Evolutionary conservation across 2,113 vertebrate species (phyloP).

Genomic region (Globicephala melas): DNA sequence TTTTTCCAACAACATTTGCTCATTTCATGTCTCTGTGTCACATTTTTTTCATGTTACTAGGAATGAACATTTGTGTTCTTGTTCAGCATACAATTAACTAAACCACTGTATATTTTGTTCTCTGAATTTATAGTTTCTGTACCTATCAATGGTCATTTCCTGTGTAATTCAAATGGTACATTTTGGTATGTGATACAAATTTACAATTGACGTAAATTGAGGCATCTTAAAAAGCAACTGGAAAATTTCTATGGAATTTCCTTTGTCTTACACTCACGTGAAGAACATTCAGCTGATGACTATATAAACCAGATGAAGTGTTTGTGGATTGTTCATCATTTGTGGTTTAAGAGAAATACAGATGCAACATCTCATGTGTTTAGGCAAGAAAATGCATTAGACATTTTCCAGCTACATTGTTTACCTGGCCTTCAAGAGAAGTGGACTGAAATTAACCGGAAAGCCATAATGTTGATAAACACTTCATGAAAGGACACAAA

Average conservation of each 20-base stretch:
- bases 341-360: neutral
- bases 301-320: neutral
- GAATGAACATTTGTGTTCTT: no score
- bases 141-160: neutral
- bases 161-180: neutral
- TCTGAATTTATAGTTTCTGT: neutral
- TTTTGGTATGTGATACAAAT: neutral
- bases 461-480: conserved; percentile 33
- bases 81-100: neutral
- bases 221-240: neutral
- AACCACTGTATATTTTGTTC: neutral
- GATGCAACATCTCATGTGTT: neutral
- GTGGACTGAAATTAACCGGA: neutral
- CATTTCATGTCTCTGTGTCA: neutral
- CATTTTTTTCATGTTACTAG: neutral
- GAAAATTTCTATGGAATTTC: neutral
- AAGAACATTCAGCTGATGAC: neutral
- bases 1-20: neutral
- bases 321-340: neutral
- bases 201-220: neutral
- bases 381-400: neutral
- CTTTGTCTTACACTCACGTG: neutral
- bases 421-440: neutral
- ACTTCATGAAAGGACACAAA: neutral
- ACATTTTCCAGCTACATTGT: neutral